phyloP scores from a whole-genome alignment of 2,888 invertebrate genomes.

The Aphidius colemani region DNA sequence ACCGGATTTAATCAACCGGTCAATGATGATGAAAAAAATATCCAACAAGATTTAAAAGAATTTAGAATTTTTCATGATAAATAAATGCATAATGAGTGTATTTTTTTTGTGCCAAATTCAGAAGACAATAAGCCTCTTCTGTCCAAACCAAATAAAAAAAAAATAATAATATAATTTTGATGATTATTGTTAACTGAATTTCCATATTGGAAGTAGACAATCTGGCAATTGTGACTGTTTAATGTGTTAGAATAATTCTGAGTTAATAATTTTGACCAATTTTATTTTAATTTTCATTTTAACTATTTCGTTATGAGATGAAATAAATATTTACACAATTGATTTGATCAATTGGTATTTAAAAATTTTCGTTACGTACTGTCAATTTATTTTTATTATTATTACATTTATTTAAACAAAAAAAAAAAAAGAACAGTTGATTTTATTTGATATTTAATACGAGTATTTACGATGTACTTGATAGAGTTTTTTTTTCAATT shows the following conservation, averaged over 20 bases:
- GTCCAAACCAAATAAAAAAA: neutral
- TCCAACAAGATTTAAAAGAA: neutral
- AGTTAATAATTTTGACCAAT: neutral
- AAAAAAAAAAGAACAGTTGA: too few species aligned
- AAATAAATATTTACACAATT: neutral
- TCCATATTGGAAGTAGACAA: neutral
- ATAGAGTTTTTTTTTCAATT: too few species aligned
- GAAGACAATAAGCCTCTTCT: conserved; percentile 44
- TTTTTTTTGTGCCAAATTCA: conserved; percentile 44
- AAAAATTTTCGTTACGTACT: too few species aligned
- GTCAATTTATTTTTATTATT: too few species aligned
- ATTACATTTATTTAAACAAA: too few species aligned
- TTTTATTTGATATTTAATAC: too few species aligned
- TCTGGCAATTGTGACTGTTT: neutral
- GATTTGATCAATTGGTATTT: neutral
- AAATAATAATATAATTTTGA: too few species aligned
- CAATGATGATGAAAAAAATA: neutral
- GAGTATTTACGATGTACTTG: too few species aligned
- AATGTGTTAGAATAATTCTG: neutral
- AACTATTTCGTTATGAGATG: neutral
- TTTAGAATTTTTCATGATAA: neutral
- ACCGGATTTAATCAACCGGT: neutral
- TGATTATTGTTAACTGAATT: neutral
- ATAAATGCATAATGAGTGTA: conserved; percentile 10
- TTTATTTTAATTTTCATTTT: neutral